Conservation (phyloP, 64 coral and sea anemone genomes). For the Stichodactyla helianthus region DNA sequence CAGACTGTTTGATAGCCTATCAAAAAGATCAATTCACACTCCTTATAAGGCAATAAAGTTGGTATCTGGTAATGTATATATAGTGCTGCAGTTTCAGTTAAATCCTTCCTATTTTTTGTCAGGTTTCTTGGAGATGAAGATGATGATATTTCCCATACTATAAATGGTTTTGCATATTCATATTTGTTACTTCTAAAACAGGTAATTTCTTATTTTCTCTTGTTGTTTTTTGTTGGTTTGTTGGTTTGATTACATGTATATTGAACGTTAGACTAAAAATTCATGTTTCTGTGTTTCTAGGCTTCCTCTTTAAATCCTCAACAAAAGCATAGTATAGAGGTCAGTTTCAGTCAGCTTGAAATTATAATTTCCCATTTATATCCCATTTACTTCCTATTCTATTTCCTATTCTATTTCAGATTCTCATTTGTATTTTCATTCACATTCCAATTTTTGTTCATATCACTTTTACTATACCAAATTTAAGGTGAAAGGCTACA, state of each 20-base stretch:
- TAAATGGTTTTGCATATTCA: conserved; percentile 76
- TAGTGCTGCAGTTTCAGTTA: background rate
- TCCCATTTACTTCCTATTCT: no score
- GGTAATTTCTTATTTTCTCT: conserved; percentile 30
- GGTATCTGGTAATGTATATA: no score
- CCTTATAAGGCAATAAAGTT: no score
- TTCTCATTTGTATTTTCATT: no score
- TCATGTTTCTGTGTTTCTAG: background rate
- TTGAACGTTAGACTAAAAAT: background rate
- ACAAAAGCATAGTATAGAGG: conserved; percentile 18
- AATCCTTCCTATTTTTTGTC: background rate
- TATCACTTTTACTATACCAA: no score
- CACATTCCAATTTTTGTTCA: no score
- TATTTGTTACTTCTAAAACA: conserved; percentile 84
- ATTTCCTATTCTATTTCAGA: no score
- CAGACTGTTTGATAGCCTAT: no score
- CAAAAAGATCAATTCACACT: no score
- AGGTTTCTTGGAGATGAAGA: conserved; percentile 95
- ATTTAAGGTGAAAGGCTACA: no score
- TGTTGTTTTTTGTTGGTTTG: background rate
- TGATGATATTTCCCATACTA: conserved; percentile 94
- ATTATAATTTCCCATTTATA: no score
- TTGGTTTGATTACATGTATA: background rate
- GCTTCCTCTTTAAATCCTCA: conserved; percentile 6
- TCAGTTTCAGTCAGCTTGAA: background rate